These are phyloP conservation scores for Andrena cerasifolii DNA, from an alignment of 1,140 invertebrate genomes.

Conservation along the genomic window DNA sequence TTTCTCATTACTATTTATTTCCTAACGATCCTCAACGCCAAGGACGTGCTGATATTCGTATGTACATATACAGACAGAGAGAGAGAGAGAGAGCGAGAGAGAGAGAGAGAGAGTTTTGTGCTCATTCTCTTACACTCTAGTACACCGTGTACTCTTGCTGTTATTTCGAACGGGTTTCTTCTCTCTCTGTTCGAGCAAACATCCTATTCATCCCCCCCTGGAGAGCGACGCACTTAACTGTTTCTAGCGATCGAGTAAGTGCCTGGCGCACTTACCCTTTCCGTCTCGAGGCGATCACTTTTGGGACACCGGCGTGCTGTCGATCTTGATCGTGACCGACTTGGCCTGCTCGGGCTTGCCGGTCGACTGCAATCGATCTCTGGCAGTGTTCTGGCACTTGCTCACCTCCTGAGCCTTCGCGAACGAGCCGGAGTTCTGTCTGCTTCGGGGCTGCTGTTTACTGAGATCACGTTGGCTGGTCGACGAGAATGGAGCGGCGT, in stretches of 20 bases:
- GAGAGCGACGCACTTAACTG: background rate
- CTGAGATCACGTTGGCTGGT: constrained; percentile 65
- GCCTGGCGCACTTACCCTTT: constrained; percentile 19
- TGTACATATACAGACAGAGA: constrained; percentile 7
- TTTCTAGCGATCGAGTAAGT: constrained; percentile 39
- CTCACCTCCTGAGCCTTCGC: constrained; percentile 66
- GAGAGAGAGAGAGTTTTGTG: constrained; percentile 12
- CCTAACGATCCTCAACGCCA: background rate
- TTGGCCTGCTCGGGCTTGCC: constrained; percentile 55
- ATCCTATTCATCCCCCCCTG: background rate
- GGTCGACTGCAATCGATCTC: constrained; percentile 49
- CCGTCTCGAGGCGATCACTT: constrained; percentile 37
- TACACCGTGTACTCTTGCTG: background rate
- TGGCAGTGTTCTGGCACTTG: constrained; percentile 59
- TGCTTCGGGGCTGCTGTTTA: constrained; percentile 67
- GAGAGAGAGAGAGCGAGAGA: constrained; percentile 1
- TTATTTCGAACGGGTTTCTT: background rate
- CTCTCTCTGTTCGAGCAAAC: constrained; percentile 17
- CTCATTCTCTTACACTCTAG: background rate
- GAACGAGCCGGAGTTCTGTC: constrained; percentile 74
- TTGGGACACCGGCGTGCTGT: constrained; percentile 38
- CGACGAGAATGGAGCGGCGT: constrained; percentile 54
- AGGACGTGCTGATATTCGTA: background rate
- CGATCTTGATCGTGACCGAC: constrained; percentile 33
- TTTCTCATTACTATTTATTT: background rate